These are phyloP conservation scores for Okapia johnstoni DNA, from an alignment of 2,113 vertebrate species.

Conservation along the genomic window DNA sequence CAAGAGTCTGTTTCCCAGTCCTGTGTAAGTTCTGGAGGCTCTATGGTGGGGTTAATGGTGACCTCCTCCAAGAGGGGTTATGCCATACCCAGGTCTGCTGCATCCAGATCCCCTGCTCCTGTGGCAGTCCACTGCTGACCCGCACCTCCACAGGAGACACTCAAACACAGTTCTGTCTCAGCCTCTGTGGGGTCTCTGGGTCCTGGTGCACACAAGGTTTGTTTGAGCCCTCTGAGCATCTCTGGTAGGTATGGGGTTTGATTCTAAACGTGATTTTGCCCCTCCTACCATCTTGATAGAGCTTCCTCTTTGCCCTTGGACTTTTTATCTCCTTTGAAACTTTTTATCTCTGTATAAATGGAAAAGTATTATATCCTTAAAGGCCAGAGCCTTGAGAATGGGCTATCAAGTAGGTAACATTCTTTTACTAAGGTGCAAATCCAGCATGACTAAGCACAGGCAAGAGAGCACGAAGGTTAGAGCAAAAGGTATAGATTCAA, in stretches of 20 bases:
- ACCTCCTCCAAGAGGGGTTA: background rate
- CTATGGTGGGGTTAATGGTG: background rate
- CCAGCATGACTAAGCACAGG: background rate
- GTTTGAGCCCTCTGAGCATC: background rate
- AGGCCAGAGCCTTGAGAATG: background rate
- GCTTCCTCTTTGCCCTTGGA: background rate
- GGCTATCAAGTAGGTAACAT: background rate
- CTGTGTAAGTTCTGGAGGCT: background rate
- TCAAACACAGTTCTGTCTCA: background rate
- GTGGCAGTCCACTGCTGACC: background rate
- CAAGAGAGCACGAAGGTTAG: background rate
- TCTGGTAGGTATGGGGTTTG: background rate
- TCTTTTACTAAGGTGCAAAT: background rate
- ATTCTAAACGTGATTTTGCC: background rate
- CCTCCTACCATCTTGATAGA: background rate
- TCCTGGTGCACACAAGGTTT: background rate
- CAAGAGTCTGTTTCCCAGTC: background rate
- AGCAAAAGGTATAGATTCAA: background rate
- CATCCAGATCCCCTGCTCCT: background rate
- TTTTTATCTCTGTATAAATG: background rate
- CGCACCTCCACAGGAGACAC: fast-evolving
- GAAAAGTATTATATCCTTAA: background rate
- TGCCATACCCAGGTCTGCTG: background rate
- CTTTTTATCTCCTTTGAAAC: background rate
- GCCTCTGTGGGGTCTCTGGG: background rate